phyloP scores from a whole-genome alignment of 1,140 invertebrate species.

The Chionoecetes opilio region DNA sequence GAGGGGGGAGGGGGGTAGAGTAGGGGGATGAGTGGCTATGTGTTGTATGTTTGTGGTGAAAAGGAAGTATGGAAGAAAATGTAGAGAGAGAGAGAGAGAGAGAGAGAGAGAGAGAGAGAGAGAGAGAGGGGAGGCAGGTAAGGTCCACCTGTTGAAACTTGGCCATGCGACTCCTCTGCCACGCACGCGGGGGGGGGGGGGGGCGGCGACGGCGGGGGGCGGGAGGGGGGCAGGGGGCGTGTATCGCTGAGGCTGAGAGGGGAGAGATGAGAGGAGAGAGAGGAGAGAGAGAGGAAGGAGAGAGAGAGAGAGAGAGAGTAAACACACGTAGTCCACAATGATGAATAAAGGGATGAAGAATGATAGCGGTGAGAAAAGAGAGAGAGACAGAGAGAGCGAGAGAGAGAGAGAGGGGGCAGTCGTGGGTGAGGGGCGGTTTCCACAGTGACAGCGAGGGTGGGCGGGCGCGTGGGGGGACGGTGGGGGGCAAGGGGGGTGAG shows the following conservation, averaged over 20 bases:
- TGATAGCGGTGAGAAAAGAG: too few relatives aligned
- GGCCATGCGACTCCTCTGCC: not conserved
- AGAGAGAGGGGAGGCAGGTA: not conserved
- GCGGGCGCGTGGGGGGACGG: too few relatives aligned
- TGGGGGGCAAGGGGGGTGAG: not conserved
- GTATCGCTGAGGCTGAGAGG: too few relatives aligned
- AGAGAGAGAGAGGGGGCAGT: not conserved
- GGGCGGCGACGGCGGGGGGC: too few relatives aligned
- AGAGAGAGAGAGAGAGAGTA: conserved; percentile 1
- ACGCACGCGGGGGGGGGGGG: not conserved
- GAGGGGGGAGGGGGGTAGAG: not conserved
- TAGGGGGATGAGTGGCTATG: not conserved
- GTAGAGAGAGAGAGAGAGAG: conserved; percentile 44
- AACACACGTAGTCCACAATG: too few relatives aligned
- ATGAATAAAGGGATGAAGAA: too few relatives aligned
- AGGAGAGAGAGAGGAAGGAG: not conserved
- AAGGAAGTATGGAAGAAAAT: not conserved
- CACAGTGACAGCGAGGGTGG: not conserved
- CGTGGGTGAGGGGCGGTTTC: too few relatives aligned
- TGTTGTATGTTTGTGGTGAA: too few relatives aligned
- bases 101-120: conserved; percentile 51
- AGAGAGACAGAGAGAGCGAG: not conserved
- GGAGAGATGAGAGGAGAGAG: not conserved
- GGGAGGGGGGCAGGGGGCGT: not conserved
- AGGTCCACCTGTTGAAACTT: not conserved